Percentiles rank a stretch among this genome's conserved stretches.
Evolutionary conservation across 1,140 invertebrate species (phyloP).

Genomic region (Paraescarpia echinospica): DNA sequence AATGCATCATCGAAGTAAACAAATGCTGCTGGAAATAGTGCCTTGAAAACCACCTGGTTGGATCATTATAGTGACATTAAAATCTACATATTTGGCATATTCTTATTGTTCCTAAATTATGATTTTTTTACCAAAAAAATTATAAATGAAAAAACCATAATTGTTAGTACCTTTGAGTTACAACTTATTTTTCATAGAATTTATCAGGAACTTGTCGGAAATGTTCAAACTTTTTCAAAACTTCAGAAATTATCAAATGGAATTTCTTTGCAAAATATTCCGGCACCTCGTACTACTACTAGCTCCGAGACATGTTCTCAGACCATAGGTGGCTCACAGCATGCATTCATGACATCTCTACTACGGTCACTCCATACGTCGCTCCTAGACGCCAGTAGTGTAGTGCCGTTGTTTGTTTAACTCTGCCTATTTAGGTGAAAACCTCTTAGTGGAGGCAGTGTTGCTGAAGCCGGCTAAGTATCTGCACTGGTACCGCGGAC

Average conservation of each 20-base stretch:
- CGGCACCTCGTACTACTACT: too few relatives aligned
- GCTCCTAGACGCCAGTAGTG: not conserved
- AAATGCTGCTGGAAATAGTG: not conserved
- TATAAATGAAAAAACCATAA: too few relatives aligned
- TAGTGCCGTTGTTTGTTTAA: not conserved
- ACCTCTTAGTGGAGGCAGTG: not conserved
- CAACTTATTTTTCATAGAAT: not conserved
- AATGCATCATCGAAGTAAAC: not conserved
- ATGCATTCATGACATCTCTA: not conserved
- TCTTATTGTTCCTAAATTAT: not conserved
- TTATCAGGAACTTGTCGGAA: not conserved
- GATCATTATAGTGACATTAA: not conserved
- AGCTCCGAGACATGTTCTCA: not conserved
- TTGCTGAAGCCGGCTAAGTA: not conserved
- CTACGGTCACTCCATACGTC: not conserved
- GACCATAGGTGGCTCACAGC: not conserved
- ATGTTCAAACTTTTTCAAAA: not conserved
- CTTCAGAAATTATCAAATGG: too few relatives aligned
- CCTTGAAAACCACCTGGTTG: not conserved
- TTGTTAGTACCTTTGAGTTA: not conserved
- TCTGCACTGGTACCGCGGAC: conserved; percentile 29
- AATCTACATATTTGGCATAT: not conserved
- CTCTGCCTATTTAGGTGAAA: not conserved
- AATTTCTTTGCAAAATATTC: not conserved
- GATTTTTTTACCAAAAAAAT: too few relatives aligned